Evolutionary conservation across 2,113 vertebrate species (phyloP), one percentile per base, ranked within the genome.

Genomic region (Burhinus bistriatus): DNA sequence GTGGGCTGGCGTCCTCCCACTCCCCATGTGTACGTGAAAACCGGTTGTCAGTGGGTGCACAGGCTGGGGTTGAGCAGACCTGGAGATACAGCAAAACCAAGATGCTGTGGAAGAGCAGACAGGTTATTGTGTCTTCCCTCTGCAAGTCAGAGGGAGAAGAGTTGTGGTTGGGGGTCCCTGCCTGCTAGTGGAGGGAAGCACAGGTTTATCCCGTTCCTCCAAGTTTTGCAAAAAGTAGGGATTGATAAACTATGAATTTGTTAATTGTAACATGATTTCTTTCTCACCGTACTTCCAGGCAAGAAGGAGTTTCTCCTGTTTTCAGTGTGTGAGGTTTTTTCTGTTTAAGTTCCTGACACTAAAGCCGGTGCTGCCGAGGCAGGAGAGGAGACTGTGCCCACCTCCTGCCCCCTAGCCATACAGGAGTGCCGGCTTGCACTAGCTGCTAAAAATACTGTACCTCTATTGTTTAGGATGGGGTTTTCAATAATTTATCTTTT

Each of bases 1-100:
- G 1, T 36, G 38, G 23, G 5, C 45, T 34, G 78, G 38, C 0
- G 0, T 44, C 14, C 20, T 70, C n/a, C 30, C 5, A 1, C 9
- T 62, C 22, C 26, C 49, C 26, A 26, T 0, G 0, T 17, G 13
- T 7, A 22, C 1, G 0, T 52, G 21, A n/a, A 77, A 23, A 49
- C 49, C 11, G 19, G 12, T 17, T 65, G 19, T 57, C 51, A 12
- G 49, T 30, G 76, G 3, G 4, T 27, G 30, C 1, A 0, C 0
- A 3, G 36, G 22, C 16, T 26, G 34, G 7, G 27, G 9, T 5
- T 38, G 40, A 65, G 36, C 58, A 80, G n/a, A 40, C 25, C 19
- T 30, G 34, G 30, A 49, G 7, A 70, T 16, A 26, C 49, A 94
- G 42, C 20, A 61, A 61, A 84, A 64, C 45, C 1, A 1, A 49